Conservation (phyloP, 2,888 invertebrate species). For the Standfussiana lucernea region DNA sequence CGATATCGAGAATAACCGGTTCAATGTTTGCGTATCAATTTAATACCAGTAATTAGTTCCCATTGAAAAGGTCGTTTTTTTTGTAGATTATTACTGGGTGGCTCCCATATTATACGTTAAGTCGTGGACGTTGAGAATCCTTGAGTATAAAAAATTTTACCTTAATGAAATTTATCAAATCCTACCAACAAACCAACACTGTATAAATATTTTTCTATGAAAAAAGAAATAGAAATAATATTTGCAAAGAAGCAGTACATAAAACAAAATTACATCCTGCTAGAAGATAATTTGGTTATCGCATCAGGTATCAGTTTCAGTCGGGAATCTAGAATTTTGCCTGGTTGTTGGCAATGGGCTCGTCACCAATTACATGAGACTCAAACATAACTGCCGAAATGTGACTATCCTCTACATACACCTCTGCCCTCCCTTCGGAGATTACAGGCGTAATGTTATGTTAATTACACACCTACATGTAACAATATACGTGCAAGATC, state of each 20-base stretch:
- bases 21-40: constrained; percentile 36
- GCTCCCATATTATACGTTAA: not conserved
- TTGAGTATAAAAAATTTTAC: not conserved
- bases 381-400: not conserved
- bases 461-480: not conserved
- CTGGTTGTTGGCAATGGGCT: not conserved
- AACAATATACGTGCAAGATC: constrained; percentile 3
- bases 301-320: not conserved
- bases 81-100: constrained; percentile 7
- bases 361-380: not conserved
- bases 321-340: not conserved
- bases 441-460: not conserved
- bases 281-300: no score
- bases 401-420: not conserved
- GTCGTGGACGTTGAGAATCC: no score
- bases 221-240: not conserved
- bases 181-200: not conserved
- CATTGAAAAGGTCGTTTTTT: constrained; percentile 55
- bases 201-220: not conserved
- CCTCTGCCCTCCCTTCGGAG: not conserved
- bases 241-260: not conserved
- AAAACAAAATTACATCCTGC: not conserved
- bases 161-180: not conserved
- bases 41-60: constrained; percentile 50
- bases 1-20: constrained; percentile 52